Evolutionary conservation across 2,888 invertebrate genomes (phyloP), one percentile per base, ranked within the genome.

Genomic region (Chrysotoxum bicinctum): DNA sequence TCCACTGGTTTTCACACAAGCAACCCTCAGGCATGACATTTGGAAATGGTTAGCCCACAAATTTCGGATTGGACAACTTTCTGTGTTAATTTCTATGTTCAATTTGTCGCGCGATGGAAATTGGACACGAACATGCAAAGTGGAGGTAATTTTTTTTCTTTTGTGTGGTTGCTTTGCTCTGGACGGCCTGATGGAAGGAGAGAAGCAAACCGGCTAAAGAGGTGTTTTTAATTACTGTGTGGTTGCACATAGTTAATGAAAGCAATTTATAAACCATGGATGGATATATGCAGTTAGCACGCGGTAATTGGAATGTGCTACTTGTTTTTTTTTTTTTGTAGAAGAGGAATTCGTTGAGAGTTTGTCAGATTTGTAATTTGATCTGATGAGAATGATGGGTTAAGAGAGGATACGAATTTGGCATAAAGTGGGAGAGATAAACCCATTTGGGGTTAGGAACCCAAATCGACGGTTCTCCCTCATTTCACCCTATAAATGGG

Each of bases 41-140:
- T 40, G 50, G 35, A 72, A 58, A 68, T 60, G 58, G 68, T 21
- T 40, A 56, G 12, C 40, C 26, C 40, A 56, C 56, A 54, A 76
- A 72, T 73, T 80, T 58, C 37, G 40, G 70, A 70, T 62, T 70
- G 72, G 81, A 76, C 70, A 56, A 76, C 58, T 76, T 52, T 58
- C 35, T 35, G 75, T 69, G 80, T 64, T 75, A 80, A 75, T 75
- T 69, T 75, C 43, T 66, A 32, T 70, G 68, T 69, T 78, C 68
- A 83, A 77, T 74, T 83, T 83, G 83, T 74, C 83, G 78, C 73
- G 54, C 62, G 21, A 12, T 74, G 19, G 64, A 64, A 83, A 83
- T 73, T 78, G 60, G 48, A 64, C 73, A 77, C 23, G 35, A 72
- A 77, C 82, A 82, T 82, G 82, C 82, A 66, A 82, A 81, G 35